A percentile compares a stretch with the other conserved stretches of the same genome.
Evolutionary conservation across 92 coral and sea anemone genomes (phyloP).

Genomic region (Umimayanthus kanabou): DNA sequence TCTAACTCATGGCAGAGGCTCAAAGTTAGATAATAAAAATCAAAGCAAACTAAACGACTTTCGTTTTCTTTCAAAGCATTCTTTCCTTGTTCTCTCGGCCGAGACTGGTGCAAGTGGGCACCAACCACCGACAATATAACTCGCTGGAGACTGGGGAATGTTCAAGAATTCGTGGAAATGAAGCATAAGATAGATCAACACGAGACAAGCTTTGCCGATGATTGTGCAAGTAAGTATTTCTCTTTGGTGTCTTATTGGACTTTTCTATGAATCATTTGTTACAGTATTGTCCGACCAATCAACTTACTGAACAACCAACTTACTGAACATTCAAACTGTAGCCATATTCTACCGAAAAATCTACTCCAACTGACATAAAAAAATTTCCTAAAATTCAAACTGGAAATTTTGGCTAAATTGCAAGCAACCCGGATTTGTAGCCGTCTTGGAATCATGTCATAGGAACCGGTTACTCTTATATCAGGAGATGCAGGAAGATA

Average conservation of each 20-base stretch:
- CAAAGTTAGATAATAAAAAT: too few relatives aligned
- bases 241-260: background rate
- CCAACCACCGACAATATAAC: background rate
- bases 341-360: too few relatives aligned
- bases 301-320: too few relatives aligned
- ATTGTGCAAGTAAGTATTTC: background rate
- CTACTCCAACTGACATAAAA: too few relatives aligned
- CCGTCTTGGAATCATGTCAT: too few relatives aligned
- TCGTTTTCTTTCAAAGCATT: background rate
- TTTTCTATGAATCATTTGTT: background rate
- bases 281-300: background rate
- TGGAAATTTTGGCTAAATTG: too few relatives aligned
- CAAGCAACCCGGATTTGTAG: too few relatives aligned
- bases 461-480: too few relatives aligned
- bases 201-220: background rate
- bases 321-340: too few relatives aligned
- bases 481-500: too few relatives aligned
- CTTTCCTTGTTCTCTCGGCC: slow-evolving; percentile 5
- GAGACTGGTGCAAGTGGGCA: slow-evolving; percentile 27
- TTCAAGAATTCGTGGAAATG: background rate
- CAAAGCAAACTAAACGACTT: background rate
- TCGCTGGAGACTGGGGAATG: background rate
- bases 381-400: too few relatives aligned
- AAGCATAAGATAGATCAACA: background rate
- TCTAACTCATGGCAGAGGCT: background rate